Base-by-base conservation (phyloP, 2,888 invertebrate genomes). In the Zootermopsis nevadensis region DNA sequence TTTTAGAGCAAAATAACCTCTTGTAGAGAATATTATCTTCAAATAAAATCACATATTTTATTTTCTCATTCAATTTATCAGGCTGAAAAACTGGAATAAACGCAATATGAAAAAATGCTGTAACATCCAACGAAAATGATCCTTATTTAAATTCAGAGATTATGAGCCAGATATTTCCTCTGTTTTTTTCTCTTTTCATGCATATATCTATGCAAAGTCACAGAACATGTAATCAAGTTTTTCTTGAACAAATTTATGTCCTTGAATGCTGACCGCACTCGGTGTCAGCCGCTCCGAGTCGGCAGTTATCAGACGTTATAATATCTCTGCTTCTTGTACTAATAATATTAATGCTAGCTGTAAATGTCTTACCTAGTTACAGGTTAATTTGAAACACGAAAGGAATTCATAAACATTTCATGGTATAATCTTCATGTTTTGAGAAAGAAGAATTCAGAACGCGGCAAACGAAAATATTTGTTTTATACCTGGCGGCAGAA, bases 111-210 rank as follows among this genome's bases (percentile, higher is more conserved):
- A 30, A 33, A 66, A 3, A 33, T 0, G 6, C n/a, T 6, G 6
- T n/a, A 60, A 60, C 31, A 33, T 33, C 7, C 19, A 33, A 69
- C 4, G 69, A 69, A 33, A 33, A 24, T 33, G 33, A 33, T 69
- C 30, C 22, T 33, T 33, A 69, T 33, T 69, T 69, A 69, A 31
- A 69, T 69, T 69, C 30, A 69, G 33, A 69, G 69, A 69, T 69
- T 69, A 69, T 2, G 27, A 22, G 8, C 30, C 2, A 69, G 69
- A 69, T 69, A 69, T 69, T 12, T 27, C 27, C 15, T n/a, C 4
- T 30, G 12, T 27, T 19, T 33, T 30, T 33, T 22, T 22, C 31
- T 33, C n/a, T 53, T 48, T 60, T 60, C 3, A n/a, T 60, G 8
- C 6, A 22, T 6, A 1, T 69, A 69, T 31, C 69, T 69, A 19